Evolutionary conservation across 2,113 vertebrate genomes (phyloP), one percentile per base, ranked within the genome.

Genomic region (Elanoides forficatus): DNA sequence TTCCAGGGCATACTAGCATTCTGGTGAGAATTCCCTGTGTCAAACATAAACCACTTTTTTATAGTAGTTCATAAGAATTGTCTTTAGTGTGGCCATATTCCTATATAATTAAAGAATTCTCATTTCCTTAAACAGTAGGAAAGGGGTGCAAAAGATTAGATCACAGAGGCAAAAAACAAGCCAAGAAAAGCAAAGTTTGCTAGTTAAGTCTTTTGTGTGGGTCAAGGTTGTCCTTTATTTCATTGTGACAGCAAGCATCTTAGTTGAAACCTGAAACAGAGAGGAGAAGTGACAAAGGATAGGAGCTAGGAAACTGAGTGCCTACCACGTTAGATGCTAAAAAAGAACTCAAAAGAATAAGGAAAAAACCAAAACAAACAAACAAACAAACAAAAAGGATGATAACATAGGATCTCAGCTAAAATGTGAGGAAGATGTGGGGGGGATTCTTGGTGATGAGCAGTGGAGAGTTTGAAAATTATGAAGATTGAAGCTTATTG

Each of bases 311-410:
- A 84, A 80, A 22, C 4, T 13, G 17, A 56, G 11, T 25, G 13
- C 5, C 18, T 22, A 25, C 26, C 6, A 60, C 1, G 2, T 4
- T 56, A 82, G 8, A n/a, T 55, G 7, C 7, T 45, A 53, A 82
- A 71, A 81, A 42, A 67, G 2, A 81, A 25, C 10, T 17, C 6
- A 71, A 74, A 90, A 63, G 4, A 56, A 45, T 17, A 50, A 55
- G 4, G 4, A 38, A 53, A 27, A 32, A 26, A 5, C 3, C 3
- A 36, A 34, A 47, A 32, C 3, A 59, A 34, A 1, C 2, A 59
- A 34, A 1, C 2, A 60, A 42, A 7, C 18, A 67, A 63, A 40
- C 15, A 17, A 53, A 27, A 72, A 59, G 5, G 6, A 21, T 47
- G 5, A 27, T 21, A 80, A 42, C 13, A 22, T 2, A 45, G 3